Evolutionary conservation across 2,888 invertebrate genomes (phyloP).

Genomic region (Athripsodes cinereus): DNA sequence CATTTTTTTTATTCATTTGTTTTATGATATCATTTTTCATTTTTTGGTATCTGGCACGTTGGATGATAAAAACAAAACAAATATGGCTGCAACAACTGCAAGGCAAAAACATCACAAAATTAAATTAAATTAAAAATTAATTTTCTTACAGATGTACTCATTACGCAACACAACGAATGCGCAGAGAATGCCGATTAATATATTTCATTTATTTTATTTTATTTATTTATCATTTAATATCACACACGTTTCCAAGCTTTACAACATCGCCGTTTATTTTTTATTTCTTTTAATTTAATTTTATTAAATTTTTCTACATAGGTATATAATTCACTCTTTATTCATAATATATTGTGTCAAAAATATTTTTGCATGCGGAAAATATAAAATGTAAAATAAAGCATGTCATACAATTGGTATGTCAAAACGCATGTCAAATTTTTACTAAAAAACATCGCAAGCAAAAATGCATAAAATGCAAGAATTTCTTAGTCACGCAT

Average conservation of each 20-base stretch:
- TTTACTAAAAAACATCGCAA: too few species aligned
- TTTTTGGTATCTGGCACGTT: neutral
- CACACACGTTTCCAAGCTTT: neutral
- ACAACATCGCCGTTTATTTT: neutral
- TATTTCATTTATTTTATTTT: neutral
- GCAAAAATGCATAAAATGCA: too few species aligned
- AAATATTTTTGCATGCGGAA: too few species aligned
- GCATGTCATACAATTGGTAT: too few species aligned
- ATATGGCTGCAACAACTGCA: neutral
- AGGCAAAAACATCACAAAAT: neutral
- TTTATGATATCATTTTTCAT: neutral
- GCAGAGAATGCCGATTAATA: conserved; percentile 7
- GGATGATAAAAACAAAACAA: neutral
- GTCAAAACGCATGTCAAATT: too few species aligned
- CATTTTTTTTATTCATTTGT: too few species aligned
- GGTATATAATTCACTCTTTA: too few species aligned
- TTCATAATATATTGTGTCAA: too few species aligned
- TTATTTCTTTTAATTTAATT: neutral
- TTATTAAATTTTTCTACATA: too few species aligned
- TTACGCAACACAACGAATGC: conserved; percentile 11
- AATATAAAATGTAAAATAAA: too few species aligned
- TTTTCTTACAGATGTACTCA: conserved; percentile 13
- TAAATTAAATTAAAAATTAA: neutral
- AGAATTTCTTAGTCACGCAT: too few species aligned
- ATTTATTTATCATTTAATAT: neutral